phyloP scores from a whole-genome alignment of 2,113 vertebrate species.

The Nerophis ophidion region DNA sequence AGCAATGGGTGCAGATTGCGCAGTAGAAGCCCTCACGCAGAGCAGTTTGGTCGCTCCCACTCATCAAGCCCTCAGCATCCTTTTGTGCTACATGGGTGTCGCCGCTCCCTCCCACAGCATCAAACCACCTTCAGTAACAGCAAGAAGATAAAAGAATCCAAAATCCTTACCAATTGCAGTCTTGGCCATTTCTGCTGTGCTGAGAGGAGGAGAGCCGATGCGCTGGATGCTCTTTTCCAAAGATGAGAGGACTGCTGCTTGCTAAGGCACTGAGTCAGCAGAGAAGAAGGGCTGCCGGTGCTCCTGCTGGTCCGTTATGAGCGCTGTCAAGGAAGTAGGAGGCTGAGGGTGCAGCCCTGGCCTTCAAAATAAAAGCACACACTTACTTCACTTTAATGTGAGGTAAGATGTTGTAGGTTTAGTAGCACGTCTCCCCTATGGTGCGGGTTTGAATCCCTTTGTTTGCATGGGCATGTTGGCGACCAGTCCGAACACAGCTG shows the following conservation, averaged over 20 bases:
- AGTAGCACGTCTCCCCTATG: too few relatives aligned
- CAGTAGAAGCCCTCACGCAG: conserved; percentile 11
- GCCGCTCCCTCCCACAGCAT: conserved; percentile 43
- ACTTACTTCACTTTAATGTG: background rate
- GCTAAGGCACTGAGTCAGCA: conserved; percentile 82
- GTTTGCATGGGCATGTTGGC: too few relatives aligned
- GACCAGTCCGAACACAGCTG: too few relatives aligned
- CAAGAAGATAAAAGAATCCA: background rate
- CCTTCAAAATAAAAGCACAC: conserved; percentile 44
- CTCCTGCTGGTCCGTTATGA: conserved; percentile 53
- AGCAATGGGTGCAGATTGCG: background rate
- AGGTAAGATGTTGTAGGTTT: too few relatives aligned
- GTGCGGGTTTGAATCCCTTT: too few relatives aligned
- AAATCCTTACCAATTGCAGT: conserved; percentile 73
- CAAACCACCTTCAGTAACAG: conserved; percentile 6
- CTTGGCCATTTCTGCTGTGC: conserved; percentile 68
- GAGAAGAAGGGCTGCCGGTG: conserved; percentile 53
- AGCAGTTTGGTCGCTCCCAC: conserved; percentile 60
- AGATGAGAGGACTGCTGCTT: conserved; percentile 60
- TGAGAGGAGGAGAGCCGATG: conserved; percentile 38
- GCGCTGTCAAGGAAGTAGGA: conserved; percentile 40
- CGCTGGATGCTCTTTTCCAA: conserved; percentile 57
- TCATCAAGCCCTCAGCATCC: conserved; percentile 49
- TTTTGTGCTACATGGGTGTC: conserved; percentile 68
- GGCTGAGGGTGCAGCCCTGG: accelerated